Evolutionary conservation across 2,888 invertebrate species (phyloP).

Genomic region (Clostera curtula): DNA sequence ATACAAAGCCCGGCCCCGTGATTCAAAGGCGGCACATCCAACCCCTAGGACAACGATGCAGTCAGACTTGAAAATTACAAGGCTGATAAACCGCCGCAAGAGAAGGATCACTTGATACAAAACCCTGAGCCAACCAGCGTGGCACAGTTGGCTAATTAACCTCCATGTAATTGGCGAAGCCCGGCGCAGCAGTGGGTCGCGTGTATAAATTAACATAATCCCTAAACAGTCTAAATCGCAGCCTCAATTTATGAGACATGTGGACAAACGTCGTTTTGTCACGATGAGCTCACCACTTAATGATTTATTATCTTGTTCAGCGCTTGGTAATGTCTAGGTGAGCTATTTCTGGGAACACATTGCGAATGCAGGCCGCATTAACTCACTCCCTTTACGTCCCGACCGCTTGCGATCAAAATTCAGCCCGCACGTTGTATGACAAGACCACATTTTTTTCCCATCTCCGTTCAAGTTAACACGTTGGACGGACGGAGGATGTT

Average conservation of each 20-base stretch:
- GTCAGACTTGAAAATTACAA: no score
- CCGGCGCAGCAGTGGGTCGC: no score
- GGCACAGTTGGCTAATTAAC: no score
- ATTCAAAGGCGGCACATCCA: no score
- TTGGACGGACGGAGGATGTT: constrained; percentile 43
- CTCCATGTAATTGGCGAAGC: no score
- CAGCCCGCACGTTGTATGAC: constrained; percentile 36
- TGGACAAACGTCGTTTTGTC: constrained; percentile 1
- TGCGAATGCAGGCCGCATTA: constrained; percentile 24
- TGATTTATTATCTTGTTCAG: constrained; percentile 8
- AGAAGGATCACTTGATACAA: no score
- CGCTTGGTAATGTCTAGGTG: constrained; percentile 8
- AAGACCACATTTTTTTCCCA: constrained; percentile 38
- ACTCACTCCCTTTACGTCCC: constrained; percentile 15
- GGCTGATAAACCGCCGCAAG: no score
- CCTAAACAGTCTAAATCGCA: no score
- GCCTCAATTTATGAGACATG: constrained; percentile 10
- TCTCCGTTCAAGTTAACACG: constrained; percentile 47
- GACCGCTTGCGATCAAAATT: constrained; percentile 40
- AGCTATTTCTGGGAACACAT: constrained; percentile 21
- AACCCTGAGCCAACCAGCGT: no score
- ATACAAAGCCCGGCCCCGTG: no score
- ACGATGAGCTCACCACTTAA: constrained; percentile 5
- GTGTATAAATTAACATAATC: no score
- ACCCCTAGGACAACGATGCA: no score